Conservation (phyloP, 1,140 invertebrate genomes). For the Bombus superbus region DNA sequence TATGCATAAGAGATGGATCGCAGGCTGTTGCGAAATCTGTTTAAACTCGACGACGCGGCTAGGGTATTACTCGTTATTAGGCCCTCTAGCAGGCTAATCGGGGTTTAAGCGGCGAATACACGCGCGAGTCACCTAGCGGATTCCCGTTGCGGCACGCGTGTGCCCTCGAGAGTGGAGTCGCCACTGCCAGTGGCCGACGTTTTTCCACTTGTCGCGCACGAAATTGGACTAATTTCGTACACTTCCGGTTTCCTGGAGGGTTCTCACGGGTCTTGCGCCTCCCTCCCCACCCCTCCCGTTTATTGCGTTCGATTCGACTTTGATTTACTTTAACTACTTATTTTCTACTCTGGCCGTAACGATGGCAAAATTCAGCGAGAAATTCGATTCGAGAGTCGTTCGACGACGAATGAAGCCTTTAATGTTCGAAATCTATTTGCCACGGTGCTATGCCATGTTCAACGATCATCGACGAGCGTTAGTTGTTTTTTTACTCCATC, state of each 20-base stretch:
- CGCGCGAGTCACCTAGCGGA: conserved; percentile 4
- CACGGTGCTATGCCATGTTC: not conserved
- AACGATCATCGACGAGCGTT: not conserved
- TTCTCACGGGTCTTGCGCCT: conserved; percentile 15
- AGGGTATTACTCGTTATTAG: conserved; percentile 22
- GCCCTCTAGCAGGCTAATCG: conserved; percentile 10
- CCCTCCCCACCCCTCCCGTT: not conserved
- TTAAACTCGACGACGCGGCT: conserved; percentile 20
- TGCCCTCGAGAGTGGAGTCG: conserved; percentile 22
- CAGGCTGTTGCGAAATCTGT: conserved; percentile 23
- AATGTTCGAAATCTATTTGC: not conserved
- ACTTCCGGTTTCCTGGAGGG: conserved; percentile 52
- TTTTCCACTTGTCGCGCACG: conserved; percentile 57
- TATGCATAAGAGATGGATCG: not conserved
- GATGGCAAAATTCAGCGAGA: not conserved
- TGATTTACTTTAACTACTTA: too few relatives aligned
- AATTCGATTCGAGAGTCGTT: not conserved
- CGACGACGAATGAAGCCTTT: not conserved
- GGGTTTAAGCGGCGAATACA: not conserved
- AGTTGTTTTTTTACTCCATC: not conserved
- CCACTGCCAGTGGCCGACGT: conserved; percentile 14
- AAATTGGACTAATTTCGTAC: conserved; percentile 54
- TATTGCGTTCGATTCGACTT: not conserved
- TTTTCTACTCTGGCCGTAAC: not conserved
- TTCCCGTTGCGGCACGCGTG: conserved; percentile 25